Percentiles rank a stretch among this genome's conserved stretches.
phyloP scores from a whole-genome alignment of 1,140 invertebrate species.

The Drosophila azteca region DNA sequence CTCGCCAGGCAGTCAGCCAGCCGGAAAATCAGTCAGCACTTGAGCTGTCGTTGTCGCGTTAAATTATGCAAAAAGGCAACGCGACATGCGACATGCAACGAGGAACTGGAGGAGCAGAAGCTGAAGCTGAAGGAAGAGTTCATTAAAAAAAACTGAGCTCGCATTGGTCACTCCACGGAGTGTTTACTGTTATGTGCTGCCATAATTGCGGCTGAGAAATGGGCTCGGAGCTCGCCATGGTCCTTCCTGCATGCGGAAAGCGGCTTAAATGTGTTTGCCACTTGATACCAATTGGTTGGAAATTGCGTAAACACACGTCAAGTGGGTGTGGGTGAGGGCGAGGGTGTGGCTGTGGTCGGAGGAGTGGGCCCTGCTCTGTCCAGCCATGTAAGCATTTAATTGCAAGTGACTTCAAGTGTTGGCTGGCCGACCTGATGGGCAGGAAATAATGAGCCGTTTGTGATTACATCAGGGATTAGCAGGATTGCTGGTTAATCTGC shows the following conservation, averaged over 20 bases:
- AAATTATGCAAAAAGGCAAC: slow-evolving; percentile 62
- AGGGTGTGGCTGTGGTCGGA: not conserved
- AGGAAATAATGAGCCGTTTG: slow-evolving; percentile 49
- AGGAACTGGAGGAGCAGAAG: too few relatives aligned
- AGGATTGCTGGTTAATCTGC: slow-evolving; percentile 9
- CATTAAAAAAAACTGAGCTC: slow-evolving; percentile 52
- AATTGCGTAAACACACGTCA: slow-evolving; percentile 54
- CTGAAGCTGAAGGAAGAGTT: slow-evolving; percentile 3
- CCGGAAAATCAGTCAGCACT: slow-evolving; percentile 67
- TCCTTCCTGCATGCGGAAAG: not conserved
- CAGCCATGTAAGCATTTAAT: slow-evolving; percentile 49
- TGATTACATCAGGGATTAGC: slow-evolving; percentile 16
- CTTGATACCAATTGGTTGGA: slow-evolving; percentile 69
- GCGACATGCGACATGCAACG: not conserved
- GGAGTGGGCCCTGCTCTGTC: slow-evolving; percentile 8
- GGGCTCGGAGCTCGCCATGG: not conserved
- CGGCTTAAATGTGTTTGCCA: slow-evolving; percentile 43
- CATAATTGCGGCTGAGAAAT: slow-evolving; percentile 33
- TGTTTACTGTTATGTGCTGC: slow-evolving; percentile 22
- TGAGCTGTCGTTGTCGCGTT: slow-evolving; percentile 50
- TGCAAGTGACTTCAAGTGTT: slow-evolving; percentile 51
- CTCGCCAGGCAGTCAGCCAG: slow-evolving; percentile 49
- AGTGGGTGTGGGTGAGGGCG: slow-evolving; percentile 11
- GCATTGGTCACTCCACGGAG: slow-evolving; percentile 43
- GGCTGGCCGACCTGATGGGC: slow-evolving; percentile 24